Percentiles rank a stretch among this genome's conserved stretches.
phyloP scores from a whole-genome alignment of 2,113 vertebrate species.

The Condylura cristata region DNA sequence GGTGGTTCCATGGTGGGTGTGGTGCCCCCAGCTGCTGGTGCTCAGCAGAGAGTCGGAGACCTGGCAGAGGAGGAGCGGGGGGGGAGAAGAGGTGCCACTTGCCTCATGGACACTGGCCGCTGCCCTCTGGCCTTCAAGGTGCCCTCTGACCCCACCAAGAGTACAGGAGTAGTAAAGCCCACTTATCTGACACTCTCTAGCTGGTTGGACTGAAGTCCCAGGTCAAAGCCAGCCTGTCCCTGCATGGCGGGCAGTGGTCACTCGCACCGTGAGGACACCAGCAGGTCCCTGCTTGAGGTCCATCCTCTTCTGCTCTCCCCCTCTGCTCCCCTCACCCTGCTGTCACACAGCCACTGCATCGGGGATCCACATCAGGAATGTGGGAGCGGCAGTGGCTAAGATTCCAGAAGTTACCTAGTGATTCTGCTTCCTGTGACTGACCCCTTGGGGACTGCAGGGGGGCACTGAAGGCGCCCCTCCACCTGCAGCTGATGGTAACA shows the following conservation, averaged over 20 bases:
- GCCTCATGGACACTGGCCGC: not conserved
- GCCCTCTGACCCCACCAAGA: not conserved
- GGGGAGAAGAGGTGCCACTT: not conserved
- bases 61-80: not conserved
- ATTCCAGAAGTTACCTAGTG: not conserved
- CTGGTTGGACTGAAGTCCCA: not conserved
- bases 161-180: not conserved
- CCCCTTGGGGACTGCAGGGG: no score
- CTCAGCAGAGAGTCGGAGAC: not conserved
- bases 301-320: not conserved
- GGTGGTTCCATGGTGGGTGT: not conserved
- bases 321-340: not conserved
- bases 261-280: not conserved
- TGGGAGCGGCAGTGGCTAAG: not conserved
- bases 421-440: not conserved
- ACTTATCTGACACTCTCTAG: not conserved
- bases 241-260: not conserved
- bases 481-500: not conserved
- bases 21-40: not conserved
- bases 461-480: not conserved
- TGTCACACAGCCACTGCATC: not conserved
- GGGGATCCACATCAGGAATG: not conserved
- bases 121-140: not conserved
- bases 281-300: not conserved
- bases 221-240: not conserved